These are phyloP conservation scores for Danio aesculapii DNA, from an alignment of 2,797 vertebrate species.

Conservation along the genomic window DNA sequence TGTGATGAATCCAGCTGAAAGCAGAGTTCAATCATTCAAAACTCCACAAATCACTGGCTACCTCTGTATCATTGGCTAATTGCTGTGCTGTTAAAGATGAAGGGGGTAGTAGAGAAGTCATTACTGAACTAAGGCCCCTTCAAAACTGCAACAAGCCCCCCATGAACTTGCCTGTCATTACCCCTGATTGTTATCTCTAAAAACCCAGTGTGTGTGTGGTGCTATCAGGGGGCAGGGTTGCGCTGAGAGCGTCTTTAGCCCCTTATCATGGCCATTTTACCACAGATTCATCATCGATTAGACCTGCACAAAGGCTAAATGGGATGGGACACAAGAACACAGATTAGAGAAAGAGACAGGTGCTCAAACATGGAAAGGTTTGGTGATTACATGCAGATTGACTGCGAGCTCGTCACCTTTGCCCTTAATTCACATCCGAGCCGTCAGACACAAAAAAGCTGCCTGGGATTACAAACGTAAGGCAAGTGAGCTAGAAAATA, in stretches of 20 bases:
- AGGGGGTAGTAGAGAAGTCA: slow-evolving; percentile 71
- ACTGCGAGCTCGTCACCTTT: slow-evolving; percentile 43
- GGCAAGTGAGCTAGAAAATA: slow-evolving; percentile 25
- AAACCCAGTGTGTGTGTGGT: slow-evolving; percentile 54
- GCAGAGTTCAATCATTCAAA: slow-evolving; percentile 73
- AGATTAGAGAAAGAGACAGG: slow-evolving; percentile 46
- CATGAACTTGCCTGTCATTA: slow-evolving; percentile 65
- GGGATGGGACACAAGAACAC: slow-evolving; percentile 47
- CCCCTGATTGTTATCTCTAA: slow-evolving; percentile 75
- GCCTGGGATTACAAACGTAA: slow-evolving; percentile 6
- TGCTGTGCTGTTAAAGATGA: slow-evolving; percentile 72
- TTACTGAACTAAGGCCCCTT: slow-evolving; percentile 62
- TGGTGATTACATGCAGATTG: slow-evolving; percentile 38
- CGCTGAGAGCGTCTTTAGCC: slow-evolving; percentile 48
- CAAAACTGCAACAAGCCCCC: slow-evolving; percentile 34
- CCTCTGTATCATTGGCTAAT: slow-evolving; percentile 81
- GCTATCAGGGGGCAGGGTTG: slow-evolving; percentile 38
- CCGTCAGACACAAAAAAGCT: background rate
- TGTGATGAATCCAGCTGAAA: slow-evolving; percentile 43
- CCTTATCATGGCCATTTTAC: slow-evolving; percentile 57
- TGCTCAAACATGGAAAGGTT: slow-evolving; percentile 51
- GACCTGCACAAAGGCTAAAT: slow-evolving; percentile 51
- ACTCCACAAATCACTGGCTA: slow-evolving; percentile 71
- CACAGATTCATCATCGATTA: slow-evolving; percentile 58
- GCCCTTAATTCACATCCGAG: slow-evolving; percentile 32